Conservation (phyloP, 1,140 invertebrate species). For the silkworm (Bombyx mori) region ASM3026992v2 NC_085128.1:11979501-11980000, state of each 20-base stretch:
- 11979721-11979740: slow-evolving; percentile 42
- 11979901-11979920: slow-evolving; percentile 29
- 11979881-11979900: slow-evolving; percentile 35
- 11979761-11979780: slow-evolving; percentile 48
- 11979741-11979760: slow-evolving; percentile 42
- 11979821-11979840: slow-evolving; percentile 48
- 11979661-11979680: no score
- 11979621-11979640: no score
- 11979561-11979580: no score
- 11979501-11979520: no score
- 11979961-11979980: slow-evolving; percentile 54
- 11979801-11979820: slow-evolving; percentile 61
- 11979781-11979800: slow-evolving; percentile 55
- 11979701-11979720: slow-evolving; percentile 41
- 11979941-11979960: slow-evolving; percentile 43
- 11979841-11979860: slow-evolving; percentile 63
- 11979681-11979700: slow-evolving; percentile 18
- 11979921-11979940: slow-evolving; percentile 48
- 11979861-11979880: slow-evolving; percentile 59
- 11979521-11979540: no score
- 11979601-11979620: no score
- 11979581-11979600: no score
- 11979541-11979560: no score
- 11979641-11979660: no score
- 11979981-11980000: slow-evolving; percentile 64